A percentile compares a stretch with the other conserved stretches of the same genome.
These are phyloP conservation scores for Gymnocephalus cernua DNA, from an alignment of 2,113 vertebrate species.

Conservation along the genomic window DNA sequence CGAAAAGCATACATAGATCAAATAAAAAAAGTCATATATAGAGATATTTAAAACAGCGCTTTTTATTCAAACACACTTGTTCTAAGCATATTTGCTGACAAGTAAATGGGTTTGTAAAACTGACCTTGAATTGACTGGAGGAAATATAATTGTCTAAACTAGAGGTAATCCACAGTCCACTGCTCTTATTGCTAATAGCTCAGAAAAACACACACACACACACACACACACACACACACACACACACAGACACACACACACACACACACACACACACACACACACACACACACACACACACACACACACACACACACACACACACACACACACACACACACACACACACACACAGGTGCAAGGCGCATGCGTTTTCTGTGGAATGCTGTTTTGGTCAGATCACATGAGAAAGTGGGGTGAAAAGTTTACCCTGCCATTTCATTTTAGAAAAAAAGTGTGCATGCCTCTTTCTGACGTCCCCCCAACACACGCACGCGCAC, in stretches of 20 bases:
- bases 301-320: conserved; percentile 23
- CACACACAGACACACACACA: conserved; percentile 23
- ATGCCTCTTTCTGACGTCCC: conserved; percentile 50
- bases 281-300: conserved; percentile 32
- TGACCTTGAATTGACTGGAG: conserved; percentile 72
- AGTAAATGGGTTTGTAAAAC: conserved; percentile 66
- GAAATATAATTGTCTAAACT: conserved; percentile 72
- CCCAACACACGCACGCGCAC: conserved; percentile 1
- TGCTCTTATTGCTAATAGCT: conserved; percentile 66
- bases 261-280: conserved; percentile 32
- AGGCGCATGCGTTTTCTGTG: conserved; percentile 48
- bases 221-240: conserved; percentile 16
- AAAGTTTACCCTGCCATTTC: conserved; percentile 74
- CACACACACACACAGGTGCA: conserved; percentile 46
- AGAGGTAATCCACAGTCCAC: conserved; percentile 69
- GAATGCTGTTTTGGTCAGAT: conserved; percentile 67
- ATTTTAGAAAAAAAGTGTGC: conserved; percentile 44
- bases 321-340: conserved; percentile 18
- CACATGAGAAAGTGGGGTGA: conserved; percentile 75
- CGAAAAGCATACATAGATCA: neutral
- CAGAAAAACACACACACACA: conserved; percentile 42
- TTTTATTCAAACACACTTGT: conserved; percentile 48
- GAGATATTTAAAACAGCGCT: conserved; percentile 18
- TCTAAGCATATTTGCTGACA: conserved; percentile 46
- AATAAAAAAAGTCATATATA: neutral